phyloP scores from a whole-genome alignment of 92 coral and sea anemone species.

The Siderastrea siderea region DNA sequence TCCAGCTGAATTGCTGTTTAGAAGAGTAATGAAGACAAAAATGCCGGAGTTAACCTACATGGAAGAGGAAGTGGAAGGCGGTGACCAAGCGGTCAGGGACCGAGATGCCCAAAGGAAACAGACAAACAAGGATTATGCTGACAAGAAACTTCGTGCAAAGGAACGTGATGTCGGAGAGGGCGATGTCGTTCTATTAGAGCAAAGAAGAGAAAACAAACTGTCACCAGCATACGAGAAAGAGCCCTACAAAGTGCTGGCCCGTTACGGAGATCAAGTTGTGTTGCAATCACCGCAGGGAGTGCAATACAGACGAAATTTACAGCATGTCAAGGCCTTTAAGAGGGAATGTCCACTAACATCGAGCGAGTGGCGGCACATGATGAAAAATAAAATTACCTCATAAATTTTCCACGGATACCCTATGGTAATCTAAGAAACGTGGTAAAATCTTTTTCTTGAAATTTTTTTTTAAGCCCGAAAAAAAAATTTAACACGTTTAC shows the following conservation, averaged over 20 bases:
- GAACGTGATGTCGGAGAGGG: conserved; percentile 57
- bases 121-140: conserved; percentile 50
- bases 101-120: conserved; percentile 61
- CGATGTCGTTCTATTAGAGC: conserved; percentile 61
- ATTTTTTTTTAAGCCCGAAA: no score
- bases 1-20: conserved; percentile 62
- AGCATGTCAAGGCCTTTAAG: conserved; percentile 54
- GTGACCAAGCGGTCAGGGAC: conserved; percentile 43
- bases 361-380: no score
- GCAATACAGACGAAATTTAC: conserved; percentile 60
- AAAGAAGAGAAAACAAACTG: conserved; percentile 67
- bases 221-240: conserved; percentile 52
- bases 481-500: no score
- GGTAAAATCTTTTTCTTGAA: no score
- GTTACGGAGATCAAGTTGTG: conserved; percentile 57
- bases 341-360: no score
- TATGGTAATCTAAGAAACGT: no score
- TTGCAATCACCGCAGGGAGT: conserved; percentile 57
- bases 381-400: no score
- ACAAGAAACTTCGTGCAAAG: conserved; percentile 30
- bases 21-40: conserved; percentile 27
- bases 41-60: conserved; percentile 41
- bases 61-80: conserved; percentile 36
- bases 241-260: conserved; percentile 62
- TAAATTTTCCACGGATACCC: no score